Percentiles rank a stretch among this genome's conserved stretches.
phyloP scores from a whole-genome alignment of 2,113 vertebrate genomes.

The Antechinus flavipes region DNA sequence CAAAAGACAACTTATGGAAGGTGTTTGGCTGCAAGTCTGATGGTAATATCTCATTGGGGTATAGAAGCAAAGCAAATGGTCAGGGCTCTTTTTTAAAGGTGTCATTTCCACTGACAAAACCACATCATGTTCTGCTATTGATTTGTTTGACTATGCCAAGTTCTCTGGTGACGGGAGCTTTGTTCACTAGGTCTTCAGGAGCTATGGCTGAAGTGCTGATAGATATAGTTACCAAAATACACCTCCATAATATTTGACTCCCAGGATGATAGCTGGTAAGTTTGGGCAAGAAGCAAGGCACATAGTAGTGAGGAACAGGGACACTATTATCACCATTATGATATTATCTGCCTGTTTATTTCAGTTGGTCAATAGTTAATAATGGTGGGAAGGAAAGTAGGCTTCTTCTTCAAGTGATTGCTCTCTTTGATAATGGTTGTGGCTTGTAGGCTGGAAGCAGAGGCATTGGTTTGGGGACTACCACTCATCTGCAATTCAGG shows the following conservation, averaged over 20 bases:
- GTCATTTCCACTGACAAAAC: background rate
- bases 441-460: too few relatives aligned
- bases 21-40: background rate
- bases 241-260: background rate
- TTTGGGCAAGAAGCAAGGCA: background rate
- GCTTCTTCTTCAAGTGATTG: too few relatives aligned
- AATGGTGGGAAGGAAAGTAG: background rate
- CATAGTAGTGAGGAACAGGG: background rate
- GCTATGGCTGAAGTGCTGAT: background rate
- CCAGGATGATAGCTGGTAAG: background rate
- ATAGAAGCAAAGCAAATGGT: background rate
- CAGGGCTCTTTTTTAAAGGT: background rate
- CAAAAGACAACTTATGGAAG: background rate
- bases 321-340: background rate
- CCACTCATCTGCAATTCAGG: too few relatives aligned
- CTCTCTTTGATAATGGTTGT: too few relatives aligned
- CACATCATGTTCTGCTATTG: background rate
- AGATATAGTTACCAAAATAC: background rate
- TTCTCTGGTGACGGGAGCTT: background rate
- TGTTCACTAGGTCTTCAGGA: background rate
- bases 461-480: too few relatives aligned
- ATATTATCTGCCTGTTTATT: background rate
- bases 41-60: background rate
- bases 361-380: background rate
- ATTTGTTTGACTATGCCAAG: background rate